A percentile compares a stretch with the other conserved stretches of the same genome.
Evolutionary conservation across 1,140 invertebrate genomes (phyloP).

Genomic region (Sycobia sp.): DNA sequence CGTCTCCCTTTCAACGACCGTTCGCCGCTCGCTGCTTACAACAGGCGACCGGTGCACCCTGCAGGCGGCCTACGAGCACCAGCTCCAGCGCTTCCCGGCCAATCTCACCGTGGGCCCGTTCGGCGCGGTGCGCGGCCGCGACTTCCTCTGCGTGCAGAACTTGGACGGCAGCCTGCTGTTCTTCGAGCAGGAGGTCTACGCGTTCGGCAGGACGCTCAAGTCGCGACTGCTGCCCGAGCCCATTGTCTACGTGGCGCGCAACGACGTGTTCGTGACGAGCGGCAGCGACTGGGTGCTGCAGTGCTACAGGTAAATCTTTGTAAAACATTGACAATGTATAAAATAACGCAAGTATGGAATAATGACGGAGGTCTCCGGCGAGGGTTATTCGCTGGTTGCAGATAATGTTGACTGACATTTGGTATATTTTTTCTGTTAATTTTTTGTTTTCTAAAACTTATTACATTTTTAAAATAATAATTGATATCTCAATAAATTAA

Average conservation of each 20-base stretch:
- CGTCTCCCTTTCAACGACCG: not conserved
- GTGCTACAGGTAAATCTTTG: constrained; percentile 77
- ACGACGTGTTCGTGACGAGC: constrained; percentile 80
- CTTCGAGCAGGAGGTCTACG: constrained; percentile 86
- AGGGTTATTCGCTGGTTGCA: too few relatives aligned
- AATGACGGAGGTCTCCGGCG: too few relatives aligned
- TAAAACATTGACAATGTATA: too few relatives aligned
- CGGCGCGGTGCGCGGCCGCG: constrained; percentile 76
- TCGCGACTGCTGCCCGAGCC: constrained; percentile 80
- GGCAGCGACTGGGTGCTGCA: constrained; percentile 77
- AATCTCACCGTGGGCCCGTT: constrained; percentile 80
- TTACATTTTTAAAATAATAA: too few relatives aligned
- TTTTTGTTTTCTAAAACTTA: too few relatives aligned
- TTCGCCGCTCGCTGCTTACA: too few relatives aligned
- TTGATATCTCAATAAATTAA: too few relatives aligned
- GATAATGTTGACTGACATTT: too few relatives aligned
- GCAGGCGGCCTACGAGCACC: constrained; percentile 69
- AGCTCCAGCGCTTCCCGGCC: constrained; percentile 67
- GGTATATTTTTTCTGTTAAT: too few relatives aligned
- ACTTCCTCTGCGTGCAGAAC: constrained; percentile 86
- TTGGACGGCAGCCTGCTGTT: constrained; percentile 83
- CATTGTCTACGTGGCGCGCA: constrained; percentile 74
- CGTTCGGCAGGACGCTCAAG: constrained; percentile 76
- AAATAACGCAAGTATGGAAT: too few relatives aligned
- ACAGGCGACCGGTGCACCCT: constrained; percentile 70